A percentile compares a stretch with the other conserved stretches of the same genome.
These are phyloP conservation scores for Myopa tessellatipennis DNA, from an alignment of 2,888 invertebrate species.

Conservation along the genomic window DNA sequence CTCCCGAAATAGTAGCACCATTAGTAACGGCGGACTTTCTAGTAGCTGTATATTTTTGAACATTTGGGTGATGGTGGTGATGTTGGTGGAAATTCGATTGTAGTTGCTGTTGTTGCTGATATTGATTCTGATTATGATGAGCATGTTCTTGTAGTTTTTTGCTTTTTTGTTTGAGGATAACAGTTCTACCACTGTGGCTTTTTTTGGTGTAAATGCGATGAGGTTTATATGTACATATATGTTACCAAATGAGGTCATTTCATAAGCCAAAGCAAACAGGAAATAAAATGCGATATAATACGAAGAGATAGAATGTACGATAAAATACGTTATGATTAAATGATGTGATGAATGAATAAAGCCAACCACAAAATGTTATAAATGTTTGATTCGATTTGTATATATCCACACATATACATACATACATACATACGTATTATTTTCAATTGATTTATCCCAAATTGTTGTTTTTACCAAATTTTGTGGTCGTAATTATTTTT, in stretches of 20 bases:
- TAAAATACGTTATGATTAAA: too few species aligned
- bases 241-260: too few species aligned
- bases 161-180: conserved; percentile 45
- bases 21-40: conserved; percentile 35
- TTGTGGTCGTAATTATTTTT: conserved; percentile 26
- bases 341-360: conserved; percentile 26
- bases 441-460: conserved; percentile 15
- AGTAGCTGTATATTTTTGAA: conserved; percentile 36
- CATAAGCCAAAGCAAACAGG: too few species aligned
- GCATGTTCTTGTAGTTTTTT: conserved; percentile 36
- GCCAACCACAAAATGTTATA: conserved; percentile 26
- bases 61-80: conserved; percentile 20
- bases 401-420: too few species aligned
- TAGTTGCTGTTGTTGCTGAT: conserved; percentile 42
- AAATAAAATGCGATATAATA: conserved; percentile 12
- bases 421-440: too few species aligned
- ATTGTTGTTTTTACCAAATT: conserved; percentile 19
- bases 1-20: conserved; percentile 39
- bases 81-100: conserved; percentile 1
- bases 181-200: conserved; percentile 41
- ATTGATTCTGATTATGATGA: conserved; percentile 36
- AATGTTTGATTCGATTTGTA: conserved; percentile 17
- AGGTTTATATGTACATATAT: too few species aligned
- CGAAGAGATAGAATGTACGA: conserved; percentile 11
- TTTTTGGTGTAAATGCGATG: too few species aligned